Evolutionary conservation across 2,113 vertebrate genomes (phyloP).

Genomic region (Datnioides undecimradiatus): DNA sequence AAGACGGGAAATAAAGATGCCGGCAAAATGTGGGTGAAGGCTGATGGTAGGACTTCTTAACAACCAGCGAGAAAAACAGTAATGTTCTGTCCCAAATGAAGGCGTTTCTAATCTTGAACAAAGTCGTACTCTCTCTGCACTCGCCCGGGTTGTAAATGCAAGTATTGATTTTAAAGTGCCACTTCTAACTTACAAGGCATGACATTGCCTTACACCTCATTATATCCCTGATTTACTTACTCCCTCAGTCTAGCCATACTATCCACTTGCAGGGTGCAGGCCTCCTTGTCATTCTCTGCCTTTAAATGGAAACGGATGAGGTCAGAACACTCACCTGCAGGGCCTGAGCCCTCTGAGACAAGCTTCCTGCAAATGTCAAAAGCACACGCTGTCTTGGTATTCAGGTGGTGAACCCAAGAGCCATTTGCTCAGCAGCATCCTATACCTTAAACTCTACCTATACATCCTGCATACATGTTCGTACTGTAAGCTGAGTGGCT

Average conservation of each 20-base stretch:
- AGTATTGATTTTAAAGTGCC: slow-evolving; percentile 64
- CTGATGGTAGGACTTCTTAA: slow-evolving; percentile 4
- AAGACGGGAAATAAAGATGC: not conserved
- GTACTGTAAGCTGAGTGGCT: not conserved
- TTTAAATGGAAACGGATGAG: slow-evolving; percentile 39
- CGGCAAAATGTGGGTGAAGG: not conserved
- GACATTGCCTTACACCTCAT: slow-evolving; percentile 63
- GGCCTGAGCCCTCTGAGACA: not conserved
- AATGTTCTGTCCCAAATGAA: not conserved
- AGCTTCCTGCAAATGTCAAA: slow-evolving; percentile 13
- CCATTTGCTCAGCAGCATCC: not conserved
- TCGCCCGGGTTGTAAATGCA: slow-evolving; percentile 41
- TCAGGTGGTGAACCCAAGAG: not conserved
- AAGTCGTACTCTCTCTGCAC: slow-evolving; percentile 24
- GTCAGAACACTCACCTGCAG: slow-evolving; percentile 26
- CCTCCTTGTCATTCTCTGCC: slow-evolving; percentile 12
- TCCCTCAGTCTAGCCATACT: slow-evolving; percentile 24
- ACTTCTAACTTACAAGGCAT: slow-evolving; percentile 53
- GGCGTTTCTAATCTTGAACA: slow-evolving; percentile 44
- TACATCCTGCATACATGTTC: not conserved
- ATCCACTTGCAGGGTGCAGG: slow-evolving; percentile 12
- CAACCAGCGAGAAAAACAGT: not conserved
- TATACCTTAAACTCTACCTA: not conserved
- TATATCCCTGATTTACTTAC: slow-evolving; percentile 62
- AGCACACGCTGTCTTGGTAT: not conserved